Percentiles rank a stretch among this genome's conserved stretches.
Conservation (phyloP, 2,888 invertebrate genomes). For the Diachrysia chrysitis region DNA sequence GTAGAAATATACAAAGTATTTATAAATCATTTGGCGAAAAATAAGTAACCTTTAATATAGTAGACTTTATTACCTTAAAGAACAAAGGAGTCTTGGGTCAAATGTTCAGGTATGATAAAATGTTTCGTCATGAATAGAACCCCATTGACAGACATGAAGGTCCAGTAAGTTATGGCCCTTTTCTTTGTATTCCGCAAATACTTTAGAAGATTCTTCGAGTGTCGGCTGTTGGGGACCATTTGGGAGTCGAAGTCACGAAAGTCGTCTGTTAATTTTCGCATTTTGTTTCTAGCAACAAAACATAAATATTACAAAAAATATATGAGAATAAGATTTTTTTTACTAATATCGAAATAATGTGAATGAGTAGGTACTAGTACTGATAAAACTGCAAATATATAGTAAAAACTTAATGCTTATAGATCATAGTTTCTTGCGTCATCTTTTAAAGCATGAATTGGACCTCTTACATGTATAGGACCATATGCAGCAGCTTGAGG, state of each 20-base stretch:
- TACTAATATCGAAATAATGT: no score
- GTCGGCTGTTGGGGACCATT: slow-evolving; percentile 47
- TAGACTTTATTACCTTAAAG: slow-evolving; percentile 43
- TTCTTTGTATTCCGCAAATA: slow-evolving; percentile 46
- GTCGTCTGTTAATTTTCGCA: slow-evolving; percentile 51
- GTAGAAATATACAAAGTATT: not conserved
- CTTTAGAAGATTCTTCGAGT: slow-evolving; percentile 44
- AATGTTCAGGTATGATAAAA: slow-evolving; percentile 13
- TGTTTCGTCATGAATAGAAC: slow-evolving; percentile 26
- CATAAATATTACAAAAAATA: not conserved
- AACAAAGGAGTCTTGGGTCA: slow-evolving; percentile 41
- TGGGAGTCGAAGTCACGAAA: slow-evolving; percentile 56
- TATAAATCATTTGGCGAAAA: no score
- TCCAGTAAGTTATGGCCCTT: slow-evolving; percentile 52
- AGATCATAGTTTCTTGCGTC: no score
- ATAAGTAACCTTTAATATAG: no score
- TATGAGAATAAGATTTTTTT: no score
- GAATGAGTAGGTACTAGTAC: no score
- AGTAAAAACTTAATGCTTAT: no score
- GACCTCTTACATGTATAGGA: slow-evolving; percentile 57
- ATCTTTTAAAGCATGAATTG: no score
- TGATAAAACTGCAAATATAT: no score
- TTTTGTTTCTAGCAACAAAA: slow-evolving; percentile 43
- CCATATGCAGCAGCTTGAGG: slow-evolving; percentile 62
- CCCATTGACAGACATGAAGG: slow-evolving; percentile 29